These are phyloP conservation scores for Margarornis squamiger DNA, from an alignment of 2,797 vertebrate species.

Conservation along the genomic window DNA sequence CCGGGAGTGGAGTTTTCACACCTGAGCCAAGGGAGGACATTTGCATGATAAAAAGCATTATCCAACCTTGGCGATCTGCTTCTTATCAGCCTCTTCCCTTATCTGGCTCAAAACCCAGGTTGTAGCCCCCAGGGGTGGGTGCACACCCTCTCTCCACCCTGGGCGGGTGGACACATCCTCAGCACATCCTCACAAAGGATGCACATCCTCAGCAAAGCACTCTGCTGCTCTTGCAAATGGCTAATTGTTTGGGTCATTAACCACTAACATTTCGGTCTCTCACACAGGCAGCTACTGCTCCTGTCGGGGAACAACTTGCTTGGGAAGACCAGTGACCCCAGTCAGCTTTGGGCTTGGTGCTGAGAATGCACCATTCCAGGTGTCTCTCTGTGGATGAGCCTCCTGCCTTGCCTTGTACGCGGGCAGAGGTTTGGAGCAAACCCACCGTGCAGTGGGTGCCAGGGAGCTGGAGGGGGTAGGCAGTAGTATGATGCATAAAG, in stretches of 20 bases:
- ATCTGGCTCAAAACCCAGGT: neutral
- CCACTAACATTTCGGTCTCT: neutral
- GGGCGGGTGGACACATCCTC: no score
- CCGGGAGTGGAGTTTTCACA: neutral
- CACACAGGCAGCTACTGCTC: neutral
- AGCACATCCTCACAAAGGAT: no score
- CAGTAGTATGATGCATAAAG: neutral
- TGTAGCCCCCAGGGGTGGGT: neutral
- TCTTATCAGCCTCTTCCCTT: neutral
- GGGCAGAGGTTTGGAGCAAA: neutral
- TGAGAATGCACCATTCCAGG: neutral
- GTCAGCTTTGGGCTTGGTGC: neutral
- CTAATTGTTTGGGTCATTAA: neutral
- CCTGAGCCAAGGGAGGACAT: neutral
- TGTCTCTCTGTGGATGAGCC: neutral
- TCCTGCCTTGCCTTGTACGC: neutral
- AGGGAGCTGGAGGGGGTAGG: neutral
- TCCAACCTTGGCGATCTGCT: neutral
- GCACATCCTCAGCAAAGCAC: neutral
- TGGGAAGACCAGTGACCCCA: neutral
- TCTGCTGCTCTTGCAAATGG: neutral
- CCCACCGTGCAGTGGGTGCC: rapidly evolving
- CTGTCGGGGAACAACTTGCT: neutral
- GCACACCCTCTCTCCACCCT: neutral
- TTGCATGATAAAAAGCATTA: neutral